Percentiles rank a stretch among this genome's conserved stretches.
Evolutionary conservation across 2,888 invertebrate species (phyloP).

Genomic region (Melanargia galathea): DNA sequence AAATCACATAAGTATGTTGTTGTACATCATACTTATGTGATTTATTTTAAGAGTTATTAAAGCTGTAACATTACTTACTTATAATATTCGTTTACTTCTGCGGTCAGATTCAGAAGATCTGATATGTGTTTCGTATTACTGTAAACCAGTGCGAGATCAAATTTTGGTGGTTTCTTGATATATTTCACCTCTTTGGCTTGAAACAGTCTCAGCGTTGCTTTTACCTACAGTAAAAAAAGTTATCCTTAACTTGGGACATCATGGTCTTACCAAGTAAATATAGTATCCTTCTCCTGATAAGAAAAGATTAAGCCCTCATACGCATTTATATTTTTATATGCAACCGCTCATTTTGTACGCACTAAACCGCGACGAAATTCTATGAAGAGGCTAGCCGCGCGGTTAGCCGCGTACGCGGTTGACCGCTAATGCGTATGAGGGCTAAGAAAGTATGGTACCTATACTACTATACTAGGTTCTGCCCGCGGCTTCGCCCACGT

Average conservation of each 20-base stretch:
- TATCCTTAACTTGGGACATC: background rate
- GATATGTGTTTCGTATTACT: constrained; percentile 64
- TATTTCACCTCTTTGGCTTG: constrained; percentile 66
- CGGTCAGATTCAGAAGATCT: constrained; percentile 54
- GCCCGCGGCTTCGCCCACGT: no score
- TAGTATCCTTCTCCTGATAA: background rate
- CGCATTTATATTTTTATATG: no score
- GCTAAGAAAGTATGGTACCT: no score
- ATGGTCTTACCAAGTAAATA: background rate
- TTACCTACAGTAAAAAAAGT: constrained; percentile 56
- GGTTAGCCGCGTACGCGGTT: no score
- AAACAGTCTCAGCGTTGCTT: constrained; percentile 64
- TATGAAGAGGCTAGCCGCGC: no score
- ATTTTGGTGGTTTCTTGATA: constrained; percentile 59
- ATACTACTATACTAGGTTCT: no score
- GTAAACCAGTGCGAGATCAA: constrained; percentile 63
- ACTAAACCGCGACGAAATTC: no score
- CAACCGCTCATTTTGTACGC: no score
- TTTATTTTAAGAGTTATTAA: no score
- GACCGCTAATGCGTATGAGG: no score
- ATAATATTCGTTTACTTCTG: constrained; percentile 56
- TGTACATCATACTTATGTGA: no score
- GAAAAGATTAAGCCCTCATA: background rate
- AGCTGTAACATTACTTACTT: constrained; percentile 55
- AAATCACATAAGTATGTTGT: background rate